Base-by-base conservation (phyloP, 2,113 vertebrate genomes). In the Leuciscus idus region DNA sequence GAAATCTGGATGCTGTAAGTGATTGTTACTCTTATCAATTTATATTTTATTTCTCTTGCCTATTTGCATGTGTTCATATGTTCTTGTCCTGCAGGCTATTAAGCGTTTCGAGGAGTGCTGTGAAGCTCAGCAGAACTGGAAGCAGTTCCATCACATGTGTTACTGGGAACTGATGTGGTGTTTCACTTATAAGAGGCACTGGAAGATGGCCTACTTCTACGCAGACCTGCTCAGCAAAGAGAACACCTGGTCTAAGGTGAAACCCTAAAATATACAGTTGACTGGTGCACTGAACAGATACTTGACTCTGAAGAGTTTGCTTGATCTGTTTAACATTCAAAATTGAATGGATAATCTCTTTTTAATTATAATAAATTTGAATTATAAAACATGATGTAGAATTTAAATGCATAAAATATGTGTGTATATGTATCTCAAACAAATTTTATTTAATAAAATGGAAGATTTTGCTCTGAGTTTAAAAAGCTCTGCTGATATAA, bases 131-230 rank as follows among this genome's bases (percentile, higher is more conserved):
- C 97, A 99, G 88, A 94, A 95, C 87, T 99, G 98, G 98, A 99
- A 98, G 89, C 97, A 98, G 93, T 99, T 99, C 78, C 98, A 99
- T 82, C 98, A 99, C 92, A 99, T 99, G 98, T 99, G 98, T 88
- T 99, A 99, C 95, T 99, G 98, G 98, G 98, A 99, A 92, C 94
- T 99, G 83, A 99, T 99, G 98, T 99, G 98, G 98, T 99, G 98
- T 91, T 99, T 97, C 93, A 99, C 97, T 23, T 99, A 98, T 94
- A 97, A 98, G 91, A 93, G 95, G 76, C 96, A 98, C 94, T 99
- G 98, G 98, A 98, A 98, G 93, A 97, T 98, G 98, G 97, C 98
- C 77, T 99, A 98, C 93, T 97, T 99, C 93, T 99, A 99, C 0
- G 98, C 98, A 0, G 97, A 99, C 90, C 94, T 99, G 86, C 96